These are phyloP conservation scores for Protomyctophum bolini DNA, from an alignment of 2,113 vertebrate genomes.

Conservation along the genomic window DNA sequence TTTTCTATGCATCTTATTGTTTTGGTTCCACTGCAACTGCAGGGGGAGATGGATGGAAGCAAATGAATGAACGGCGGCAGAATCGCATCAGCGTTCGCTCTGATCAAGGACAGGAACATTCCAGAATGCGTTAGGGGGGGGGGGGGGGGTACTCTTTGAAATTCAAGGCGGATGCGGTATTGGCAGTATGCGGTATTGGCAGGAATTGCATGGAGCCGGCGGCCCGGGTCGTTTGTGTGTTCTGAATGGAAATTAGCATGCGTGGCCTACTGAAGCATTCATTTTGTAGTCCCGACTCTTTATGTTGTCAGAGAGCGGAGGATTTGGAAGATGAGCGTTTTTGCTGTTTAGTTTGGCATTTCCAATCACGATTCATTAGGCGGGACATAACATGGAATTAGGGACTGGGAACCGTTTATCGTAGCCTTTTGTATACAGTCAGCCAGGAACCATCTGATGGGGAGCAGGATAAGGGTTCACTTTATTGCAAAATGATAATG, in stretches of 20 bases:
- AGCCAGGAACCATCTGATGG: background rate
- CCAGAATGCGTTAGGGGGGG: constrained; percentile 36
- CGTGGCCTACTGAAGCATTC: constrained; percentile 16
- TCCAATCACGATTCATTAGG: constrained; percentile 26
- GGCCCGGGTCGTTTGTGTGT: constrained; percentile 4
- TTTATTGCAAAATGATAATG: constrained; percentile 38
- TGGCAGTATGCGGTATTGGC: constrained; percentile 17
- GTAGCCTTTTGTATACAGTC: background rate
- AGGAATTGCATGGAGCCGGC: background rate
- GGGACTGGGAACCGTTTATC: background rate
- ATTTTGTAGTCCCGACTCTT: constrained; percentile 22
- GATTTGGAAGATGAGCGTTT: constrained; percentile 48
- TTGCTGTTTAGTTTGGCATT: constrained; percentile 13
- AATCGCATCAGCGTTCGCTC: constrained; percentile 38
- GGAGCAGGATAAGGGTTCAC: constrained; percentile 23
- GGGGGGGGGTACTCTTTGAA: constrained; percentile 36
- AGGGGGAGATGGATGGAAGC: constrained; percentile 40
- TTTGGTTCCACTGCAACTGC: constrained; percentile 37
- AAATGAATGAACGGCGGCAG: constrained; percentile 51
- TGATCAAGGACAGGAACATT: constrained; percentile 39
- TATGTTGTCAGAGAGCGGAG: background rate
- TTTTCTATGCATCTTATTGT: constrained; percentile 65
- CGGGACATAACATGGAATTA: background rate
- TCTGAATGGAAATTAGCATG: constrained; percentile 57
- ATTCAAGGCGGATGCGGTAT: constrained; percentile 33